Percentiles rank a stretch among this genome's conserved stretches.
These are phyloP conservation scores for Phalangium opilio DNA, from an alignment of 2,888 invertebrate genomes.

Conservation along the genomic window DNA sequence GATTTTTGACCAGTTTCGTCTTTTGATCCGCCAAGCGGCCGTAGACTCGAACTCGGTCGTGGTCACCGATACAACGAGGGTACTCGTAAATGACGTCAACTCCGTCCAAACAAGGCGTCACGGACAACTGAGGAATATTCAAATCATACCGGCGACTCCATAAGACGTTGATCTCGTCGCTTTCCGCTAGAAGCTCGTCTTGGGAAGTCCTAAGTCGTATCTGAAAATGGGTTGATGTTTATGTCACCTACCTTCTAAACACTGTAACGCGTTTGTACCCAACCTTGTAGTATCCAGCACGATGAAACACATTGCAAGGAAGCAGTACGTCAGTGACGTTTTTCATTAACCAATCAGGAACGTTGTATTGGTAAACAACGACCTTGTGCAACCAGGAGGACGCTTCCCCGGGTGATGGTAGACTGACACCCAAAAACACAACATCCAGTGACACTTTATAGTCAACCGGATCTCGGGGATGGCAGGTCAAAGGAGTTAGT, in stretches of 20 bases:
- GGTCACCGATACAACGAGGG: slow-evolving; percentile 20
- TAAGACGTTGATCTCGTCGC: slow-evolving; percentile 9
- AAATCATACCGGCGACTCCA: slow-evolving; percentile 17
- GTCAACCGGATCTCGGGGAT: slow-evolving; percentile 1
- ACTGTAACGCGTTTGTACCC: no score
- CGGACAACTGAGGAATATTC: slow-evolving; percentile 13
- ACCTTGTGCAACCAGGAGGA: slow-evolving; percentile 9
- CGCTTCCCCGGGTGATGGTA: background rate
- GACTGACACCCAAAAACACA: slow-evolving; percentile 10
- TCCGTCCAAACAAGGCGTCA: slow-evolving; percentile 13
- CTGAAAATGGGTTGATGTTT: slow-evolving; percentile 1
- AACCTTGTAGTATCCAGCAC: slow-evolving; percentile 15
- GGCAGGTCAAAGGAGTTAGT: slow-evolving; percentile 6
- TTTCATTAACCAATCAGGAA: slow-evolving; percentile 10
- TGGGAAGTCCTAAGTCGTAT: slow-evolving; percentile 9
- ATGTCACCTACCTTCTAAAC: no score
- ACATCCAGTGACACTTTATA: slow-evolving; percentile 9
- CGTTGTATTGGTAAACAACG: slow-evolving; percentile 8
- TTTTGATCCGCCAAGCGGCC: slow-evolving; percentile 11
- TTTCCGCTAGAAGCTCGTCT: slow-evolving; percentile 8
- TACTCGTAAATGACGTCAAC: slow-evolving; percentile 19
- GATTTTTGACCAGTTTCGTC: slow-evolving; percentile 7
- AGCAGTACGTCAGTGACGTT: slow-evolving; percentile 11
- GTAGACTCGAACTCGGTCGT: slow-evolving; percentile 22
- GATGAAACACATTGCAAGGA: slow-evolving; percentile 14